These are phyloP conservation scores for Alcedo quadribrachys DNA, from an alignment of 2,797 vertebrate species.

Conservation along the genomic window DNA sequence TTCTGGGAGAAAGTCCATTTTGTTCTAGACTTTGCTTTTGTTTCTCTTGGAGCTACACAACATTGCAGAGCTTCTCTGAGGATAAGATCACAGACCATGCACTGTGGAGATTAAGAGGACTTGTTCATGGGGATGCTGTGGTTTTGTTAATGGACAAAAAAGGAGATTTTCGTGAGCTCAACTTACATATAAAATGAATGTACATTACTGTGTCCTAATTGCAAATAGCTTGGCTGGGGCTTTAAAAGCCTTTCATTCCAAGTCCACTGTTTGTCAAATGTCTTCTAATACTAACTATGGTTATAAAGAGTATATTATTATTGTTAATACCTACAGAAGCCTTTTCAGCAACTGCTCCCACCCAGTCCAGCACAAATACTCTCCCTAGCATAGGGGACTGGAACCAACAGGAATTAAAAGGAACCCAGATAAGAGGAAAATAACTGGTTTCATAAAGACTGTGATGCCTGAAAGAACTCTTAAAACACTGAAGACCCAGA, in stretches of 20 bases:
- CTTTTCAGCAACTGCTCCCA: background rate
- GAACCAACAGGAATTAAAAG: background rate
- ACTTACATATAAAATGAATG: constrained; percentile 42
- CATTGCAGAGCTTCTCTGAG: constrained; percentile 16
- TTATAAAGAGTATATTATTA: background rate
- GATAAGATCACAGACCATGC: constrained; percentile 21
- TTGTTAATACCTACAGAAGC: background rate
- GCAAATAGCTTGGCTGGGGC: constrained; percentile 30
- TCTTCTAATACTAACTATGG: background rate
- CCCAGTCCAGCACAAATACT: constrained; percentile 1
- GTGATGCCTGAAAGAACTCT: background rate
- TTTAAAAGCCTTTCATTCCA: constrained; percentile 51
- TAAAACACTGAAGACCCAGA: background rate
- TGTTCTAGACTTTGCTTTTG: background rate
- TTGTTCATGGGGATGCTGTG: background rate
- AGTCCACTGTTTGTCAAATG: background rate
- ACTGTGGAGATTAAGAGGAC: constrained; percentile 12
- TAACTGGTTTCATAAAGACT: background rate
- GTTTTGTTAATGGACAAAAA: constrained; percentile 59
- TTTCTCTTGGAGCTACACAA: constrained; percentile 37
- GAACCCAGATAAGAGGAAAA: background rate
- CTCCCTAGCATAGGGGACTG: background rate
- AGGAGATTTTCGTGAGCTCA: constrained; percentile 33
- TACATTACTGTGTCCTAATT: constrained; percentile 42
- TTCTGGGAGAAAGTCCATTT: background rate